A percentile compares a stretch with the other conserved stretches of the same genome.
phyloP scores from a whole-genome alignment of 2,113 vertebrate genomes.

The Plestiodon gilberti region DNA sequence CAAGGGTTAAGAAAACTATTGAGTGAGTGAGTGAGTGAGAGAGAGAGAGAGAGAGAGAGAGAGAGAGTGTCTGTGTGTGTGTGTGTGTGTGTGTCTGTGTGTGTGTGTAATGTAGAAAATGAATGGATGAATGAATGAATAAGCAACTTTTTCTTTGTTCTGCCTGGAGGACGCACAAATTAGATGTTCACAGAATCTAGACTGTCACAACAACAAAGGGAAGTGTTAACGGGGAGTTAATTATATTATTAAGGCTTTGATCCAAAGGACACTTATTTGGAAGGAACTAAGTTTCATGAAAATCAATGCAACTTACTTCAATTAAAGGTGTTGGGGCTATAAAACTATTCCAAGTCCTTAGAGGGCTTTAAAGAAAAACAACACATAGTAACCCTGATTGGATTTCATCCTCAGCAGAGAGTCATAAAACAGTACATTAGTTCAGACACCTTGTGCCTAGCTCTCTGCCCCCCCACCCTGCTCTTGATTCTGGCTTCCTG shows the following conservation, averaged over 20 bases:
- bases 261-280: slow-evolving; percentile 10
- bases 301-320: slow-evolving; percentile 37
- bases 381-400: slow-evolving; percentile 45
- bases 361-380: slow-evolving; percentile 49
- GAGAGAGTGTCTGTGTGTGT: too few relatives aligned
- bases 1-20: too few relatives aligned
- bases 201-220: slow-evolving; percentile 54
- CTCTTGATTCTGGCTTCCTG: slow-evolving; percentile 14
- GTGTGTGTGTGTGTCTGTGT: too few relatives aligned
- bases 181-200: not conserved
- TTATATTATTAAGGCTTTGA: slow-evolving; percentile 41
- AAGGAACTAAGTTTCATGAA: not conserved
- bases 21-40: too few relatives aligned
- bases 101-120: not conserved
- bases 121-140: not conserved
- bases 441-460: slow-evolving; percentile 48
- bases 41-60: too few relatives aligned
- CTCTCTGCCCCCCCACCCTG: not conserved
- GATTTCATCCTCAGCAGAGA: slow-evolving; percentile 37
- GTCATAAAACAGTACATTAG: slow-evolving; percentile 59
- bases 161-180: slow-evolving; percentile 34
- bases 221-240: slow-evolving; percentile 45
- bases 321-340: slow-evolving; percentile 36
- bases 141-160: not conserved
- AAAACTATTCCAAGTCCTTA: slow-evolving; percentile 52